phyloP scores from a whole-genome alignment of 2,888 invertebrate species.

The Pollenia angustigena region DNA sequence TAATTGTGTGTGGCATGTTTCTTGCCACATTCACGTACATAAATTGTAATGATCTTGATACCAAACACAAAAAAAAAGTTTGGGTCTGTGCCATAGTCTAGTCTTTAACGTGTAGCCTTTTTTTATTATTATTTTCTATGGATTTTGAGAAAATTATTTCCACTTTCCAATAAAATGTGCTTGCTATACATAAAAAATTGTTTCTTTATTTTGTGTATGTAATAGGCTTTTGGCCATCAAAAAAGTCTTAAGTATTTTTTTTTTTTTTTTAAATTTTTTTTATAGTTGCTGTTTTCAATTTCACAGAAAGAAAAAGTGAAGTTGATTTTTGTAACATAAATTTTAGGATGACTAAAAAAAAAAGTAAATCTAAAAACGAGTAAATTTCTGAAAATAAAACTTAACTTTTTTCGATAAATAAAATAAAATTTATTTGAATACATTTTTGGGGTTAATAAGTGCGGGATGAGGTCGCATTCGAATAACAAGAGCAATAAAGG shows the following conservation, averaged over 20 bases:
- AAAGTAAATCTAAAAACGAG: not conserved
- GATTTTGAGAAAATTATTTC: constrained; percentile 71
- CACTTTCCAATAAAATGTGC: constrained; percentile 72
- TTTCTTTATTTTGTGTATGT: constrained; percentile 44
- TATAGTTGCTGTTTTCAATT: constrained; percentile 48
- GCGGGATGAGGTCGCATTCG: no score
- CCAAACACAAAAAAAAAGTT: constrained; percentile 11
- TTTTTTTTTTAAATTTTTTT: not conserved
- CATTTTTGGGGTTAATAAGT: not conserved
- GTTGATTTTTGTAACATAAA: constrained; percentile 64
- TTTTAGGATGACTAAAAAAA: constrained; percentile 13
- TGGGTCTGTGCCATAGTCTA: constrained; percentile 58
- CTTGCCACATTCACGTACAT: constrained; percentile 39
- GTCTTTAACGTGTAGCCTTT: constrained; percentile 53
- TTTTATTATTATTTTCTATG: constrained; percentile 1
- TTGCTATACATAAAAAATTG: constrained; percentile 62
- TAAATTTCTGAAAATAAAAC: constrained; percentile 27
- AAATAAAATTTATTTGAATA: constrained; percentile 11
- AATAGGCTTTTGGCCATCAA: constrained; percentile 63
- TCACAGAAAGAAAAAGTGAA: constrained; percentile 72
- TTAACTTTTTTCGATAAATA: constrained; percentile 29
- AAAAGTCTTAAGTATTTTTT: constrained; percentile 41
- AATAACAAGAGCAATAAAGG: no score
- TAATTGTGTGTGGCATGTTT: constrained; percentile 51
- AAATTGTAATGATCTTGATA: constrained; percentile 55